These are phyloP conservation scores for Corella eumyota DNA, from an alignment of 23 tunicate genomes.

Conservation along the genomic window DNA sequence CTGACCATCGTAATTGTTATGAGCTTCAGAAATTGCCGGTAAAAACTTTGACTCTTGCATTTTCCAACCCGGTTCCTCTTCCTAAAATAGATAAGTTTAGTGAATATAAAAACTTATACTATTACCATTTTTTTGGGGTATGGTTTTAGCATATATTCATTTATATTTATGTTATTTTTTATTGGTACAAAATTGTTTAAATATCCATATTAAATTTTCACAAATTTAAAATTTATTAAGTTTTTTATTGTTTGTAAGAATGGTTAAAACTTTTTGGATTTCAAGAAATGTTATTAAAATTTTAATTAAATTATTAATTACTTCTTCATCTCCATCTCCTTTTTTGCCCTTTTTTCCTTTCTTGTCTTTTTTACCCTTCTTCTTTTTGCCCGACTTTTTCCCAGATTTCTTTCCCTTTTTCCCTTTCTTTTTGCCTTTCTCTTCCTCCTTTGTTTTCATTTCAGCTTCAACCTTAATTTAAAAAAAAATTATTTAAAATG, in stretches of 20 bases:
- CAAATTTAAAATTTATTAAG: background rate
- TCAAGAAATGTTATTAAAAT: background rate
- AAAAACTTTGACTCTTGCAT: constrained; percentile 84
- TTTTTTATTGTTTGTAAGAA: background rate
- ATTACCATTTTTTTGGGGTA: too few relatives aligned
- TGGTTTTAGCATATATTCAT: too few relatives aligned
- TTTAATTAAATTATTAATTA: too few relatives aligned
- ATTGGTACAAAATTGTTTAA: too few relatives aligned
- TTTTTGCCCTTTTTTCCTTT: constrained; percentile 99
- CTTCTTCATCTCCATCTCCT: constrained; percentile 65
- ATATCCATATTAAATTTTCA: too few relatives aligned
- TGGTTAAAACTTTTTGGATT: background rate
- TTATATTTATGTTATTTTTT: too few relatives aligned
- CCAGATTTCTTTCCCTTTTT: constrained; percentile 72
- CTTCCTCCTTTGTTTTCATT: constrained; percentile 72
- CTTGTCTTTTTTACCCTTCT: constrained; percentile 77
- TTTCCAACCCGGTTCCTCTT: constrained; percentile 99
- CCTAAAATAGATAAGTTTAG: too few relatives aligned
- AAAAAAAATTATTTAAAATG: background rate
- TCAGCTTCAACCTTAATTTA: constrained; percentile 76
- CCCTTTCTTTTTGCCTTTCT: constrained; percentile 67
- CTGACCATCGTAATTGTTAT: constrained; percentile 30
- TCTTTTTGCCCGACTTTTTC: constrained; percentile 66
- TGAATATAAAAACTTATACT: too few relatives aligned
- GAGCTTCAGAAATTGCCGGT: constrained; percentile 40